Percentiles rank a stretch among this genome's conserved stretches.
Conservation (phyloP, 1,140 invertebrate species). For the Papilio polytes region DNA sequence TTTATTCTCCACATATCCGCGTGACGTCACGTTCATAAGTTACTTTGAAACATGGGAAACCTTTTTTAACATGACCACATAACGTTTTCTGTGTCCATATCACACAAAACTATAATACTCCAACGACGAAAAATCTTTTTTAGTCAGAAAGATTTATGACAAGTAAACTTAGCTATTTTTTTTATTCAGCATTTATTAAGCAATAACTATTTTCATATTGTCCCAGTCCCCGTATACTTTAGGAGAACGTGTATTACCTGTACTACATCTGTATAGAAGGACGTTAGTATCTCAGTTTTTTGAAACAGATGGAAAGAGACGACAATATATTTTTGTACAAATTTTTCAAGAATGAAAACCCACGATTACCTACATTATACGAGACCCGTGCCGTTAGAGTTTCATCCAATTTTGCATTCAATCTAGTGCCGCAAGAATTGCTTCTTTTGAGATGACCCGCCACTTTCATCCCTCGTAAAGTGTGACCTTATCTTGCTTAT, state of each 20-base stretch:
- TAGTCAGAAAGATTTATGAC: no score
- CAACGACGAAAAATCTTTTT: background rate
- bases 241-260: background rate
- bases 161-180: no score
- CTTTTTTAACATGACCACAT: constrained; percentile 48
- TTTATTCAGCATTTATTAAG: no score
- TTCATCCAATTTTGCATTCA: constrained; percentile 83
- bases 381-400: constrained; percentile 71
- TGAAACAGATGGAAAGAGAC: background rate
- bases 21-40: background rate
- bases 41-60: constrained; percentile 21
- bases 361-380: constrained; percentile 26
- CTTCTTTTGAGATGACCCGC: constrained; percentile 79
- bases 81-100: background rate
- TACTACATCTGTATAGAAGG: background rate
- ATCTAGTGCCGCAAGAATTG: constrained; percentile 80
- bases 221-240: background rate
- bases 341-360: background rate
- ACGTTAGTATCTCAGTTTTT: background rate
- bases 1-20: constrained; percentile 32
- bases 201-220: no score
- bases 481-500: constrained; percentile 80
- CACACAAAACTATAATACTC: no score
- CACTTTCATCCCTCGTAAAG: constrained; percentile 75
- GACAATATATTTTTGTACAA: background rate